Base-by-base conservation (phyloP, 2,888 invertebrate genomes). In the Aphidius colemani region DNA sequence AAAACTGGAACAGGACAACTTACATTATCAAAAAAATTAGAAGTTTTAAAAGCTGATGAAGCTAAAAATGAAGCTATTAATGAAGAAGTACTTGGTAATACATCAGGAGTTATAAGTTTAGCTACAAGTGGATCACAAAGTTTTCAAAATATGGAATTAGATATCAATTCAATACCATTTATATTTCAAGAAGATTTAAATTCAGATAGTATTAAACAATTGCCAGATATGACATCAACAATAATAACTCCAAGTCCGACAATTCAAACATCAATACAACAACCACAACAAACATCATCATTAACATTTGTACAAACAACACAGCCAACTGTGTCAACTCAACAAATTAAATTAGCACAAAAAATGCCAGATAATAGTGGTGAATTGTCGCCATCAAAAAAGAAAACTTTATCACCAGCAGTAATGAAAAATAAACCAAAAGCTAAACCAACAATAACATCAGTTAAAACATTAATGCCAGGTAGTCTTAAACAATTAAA, bases 131-230 rank as follows among this genome's bases (percentile, higher is more conserved):
- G 67, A 6, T 76, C 78, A 1, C 74, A 77, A 13, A 76, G 75
- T 59, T 46, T 80, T 8, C 77, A 75, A 10, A 81, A 80, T 10
- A 80, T 82, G 75, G 82, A 82, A 46, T 88, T 91, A 69, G 91
- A 92, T 76, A 91, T 91, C 45, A 89, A 89, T 78, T 90, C 90
- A 2, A 90, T 91, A 89, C 91, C 91, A 1, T 89, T 91, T 67
- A 89, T 91, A 5, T 78, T 91, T 50, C 89, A 89, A 44, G 91
- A 91, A 70, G 90, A 90, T 71, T 79, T 90, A 64, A 88, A 88
- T 0, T 86, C 89, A 0, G 90, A 90, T 74, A 88, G 82, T 72
- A 88, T 90, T 59, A 89, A 90, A 71, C 88, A 88, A 74, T 87
- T 90, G 86, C 89, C 90, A 0, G 86, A 89, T 44, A 86, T 88